Conservation (phyloP, 1,140 invertebrate genomes). For the Anoplolepis gracilipes region DNA sequence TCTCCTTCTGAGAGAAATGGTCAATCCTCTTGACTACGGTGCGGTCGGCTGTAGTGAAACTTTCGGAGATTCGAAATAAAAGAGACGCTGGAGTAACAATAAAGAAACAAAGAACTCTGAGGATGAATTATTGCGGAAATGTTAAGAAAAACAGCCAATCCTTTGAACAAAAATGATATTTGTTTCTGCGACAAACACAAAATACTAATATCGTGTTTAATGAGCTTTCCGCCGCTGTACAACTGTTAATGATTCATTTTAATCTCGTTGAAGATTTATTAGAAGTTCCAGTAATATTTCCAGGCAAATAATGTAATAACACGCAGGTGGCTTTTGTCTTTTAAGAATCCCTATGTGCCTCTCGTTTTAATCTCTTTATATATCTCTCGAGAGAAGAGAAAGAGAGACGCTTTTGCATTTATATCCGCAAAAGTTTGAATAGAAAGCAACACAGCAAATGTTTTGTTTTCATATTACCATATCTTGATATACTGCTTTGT, state of each 20-base stretch:
- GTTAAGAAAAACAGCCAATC: slow-evolving; percentile 13
- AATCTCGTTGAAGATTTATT: slow-evolving; percentile 21
- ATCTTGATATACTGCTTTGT: not conserved
- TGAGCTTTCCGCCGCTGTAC: not conserved
- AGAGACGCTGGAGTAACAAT: not conserved
- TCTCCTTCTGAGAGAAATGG: slow-evolving; percentile 44
- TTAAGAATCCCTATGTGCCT: too few relatives aligned
- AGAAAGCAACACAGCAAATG: not conserved
- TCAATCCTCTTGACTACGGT: slow-evolving; percentile 21
- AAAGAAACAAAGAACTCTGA: slow-evolving; percentile 42
- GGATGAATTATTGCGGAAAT: slow-evolving; percentile 27
- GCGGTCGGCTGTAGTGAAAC: slow-evolving; percentile 35
- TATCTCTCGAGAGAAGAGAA: not conserved
- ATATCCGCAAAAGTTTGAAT: not conserved
- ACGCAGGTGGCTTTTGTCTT: not conserved
- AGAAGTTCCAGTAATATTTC: not conserved
- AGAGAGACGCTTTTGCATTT: not conserved
- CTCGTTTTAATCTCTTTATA: slow-evolving; percentile 1
- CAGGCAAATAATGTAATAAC: slow-evolving; percentile 5
- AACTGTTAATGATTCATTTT: slow-evolving; percentile 22
- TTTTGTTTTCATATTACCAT: not conserved
- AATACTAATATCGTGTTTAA: not conserved
- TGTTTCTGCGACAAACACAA: not conserved
- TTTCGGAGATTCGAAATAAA: slow-evolving; percentile 29
- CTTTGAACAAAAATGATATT: slow-evolving; percentile 36